Percentiles rank a stretch among this genome's conserved stretches.
phyloP scores from a whole-genome alignment of 2,888 invertebrate species.

The Chirona hameri region DNA sequence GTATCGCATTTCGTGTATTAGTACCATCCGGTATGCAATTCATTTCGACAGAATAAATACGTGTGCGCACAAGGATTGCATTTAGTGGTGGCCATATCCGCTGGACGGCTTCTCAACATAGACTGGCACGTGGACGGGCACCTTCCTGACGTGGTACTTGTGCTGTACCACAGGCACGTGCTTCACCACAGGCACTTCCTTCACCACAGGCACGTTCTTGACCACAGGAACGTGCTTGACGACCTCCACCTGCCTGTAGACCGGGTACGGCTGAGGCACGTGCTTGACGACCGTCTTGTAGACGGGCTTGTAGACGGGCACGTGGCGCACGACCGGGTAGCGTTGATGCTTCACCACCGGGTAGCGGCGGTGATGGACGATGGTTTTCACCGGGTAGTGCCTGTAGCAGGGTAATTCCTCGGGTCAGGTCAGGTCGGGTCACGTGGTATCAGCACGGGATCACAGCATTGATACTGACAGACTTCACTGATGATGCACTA shows the following conservation, averaged over 20 bases:
- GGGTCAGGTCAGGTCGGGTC: too few species aligned
- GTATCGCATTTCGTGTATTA: too few species aligned
- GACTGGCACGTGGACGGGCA: slow-evolving; percentile 23
- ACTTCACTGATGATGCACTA: too few species aligned
- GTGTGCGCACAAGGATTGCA: too few species aligned
- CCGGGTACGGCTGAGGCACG: slow-evolving; percentile 7
- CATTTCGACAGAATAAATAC: too few species aligned
- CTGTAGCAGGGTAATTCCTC: not conserved
- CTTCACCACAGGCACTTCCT: not conserved
- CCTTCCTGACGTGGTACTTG: slow-evolving; percentile 23
- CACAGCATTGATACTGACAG: too few species aligned
- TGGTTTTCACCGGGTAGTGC: not conserved
- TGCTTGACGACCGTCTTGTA: not conserved
- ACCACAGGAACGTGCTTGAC: not conserved
- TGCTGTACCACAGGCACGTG: slow-evolving; percentile 6
- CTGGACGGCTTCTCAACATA: not conserved
- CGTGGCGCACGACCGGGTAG: not conserved
- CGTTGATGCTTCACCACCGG: not conserved
- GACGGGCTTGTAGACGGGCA: slow-evolving; percentile 13
- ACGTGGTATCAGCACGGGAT: too few species aligned
- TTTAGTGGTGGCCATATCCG: not conserved
- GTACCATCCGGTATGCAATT: too few species aligned
- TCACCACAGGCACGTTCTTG: not conserved
- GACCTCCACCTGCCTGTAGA: not conserved
- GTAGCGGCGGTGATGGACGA: not conserved